Percentiles rank a stretch among this genome's conserved stretches.
These are phyloP conservation scores for Pseudomugil tenellus DNA, from an alignment of 2,797 vertebrate genomes.

Conservation along the genomic window DNA sequence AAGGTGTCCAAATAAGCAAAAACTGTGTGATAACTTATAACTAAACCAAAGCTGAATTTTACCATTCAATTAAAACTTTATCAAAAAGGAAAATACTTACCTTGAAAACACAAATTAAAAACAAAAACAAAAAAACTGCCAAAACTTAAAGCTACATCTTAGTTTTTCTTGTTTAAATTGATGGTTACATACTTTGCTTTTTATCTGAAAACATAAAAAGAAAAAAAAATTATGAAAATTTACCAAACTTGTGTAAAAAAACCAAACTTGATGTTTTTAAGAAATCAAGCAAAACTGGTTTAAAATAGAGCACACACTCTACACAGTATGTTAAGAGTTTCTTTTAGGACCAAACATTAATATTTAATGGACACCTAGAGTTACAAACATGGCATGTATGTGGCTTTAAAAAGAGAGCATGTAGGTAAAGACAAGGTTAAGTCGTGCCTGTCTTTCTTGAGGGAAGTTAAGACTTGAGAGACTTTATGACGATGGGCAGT, in stretches of 20 bases:
- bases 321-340: constrained; percentile 51
- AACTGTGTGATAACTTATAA: constrained; percentile 17
- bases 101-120: constrained; percentile 72
- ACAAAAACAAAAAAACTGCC: constrained; percentile 49
- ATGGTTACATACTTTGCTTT: constrained; percentile 29
- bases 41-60: constrained; percentile 30
- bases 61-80: constrained; percentile 48
- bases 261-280: constrained; percentile 31
- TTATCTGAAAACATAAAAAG: background rate
- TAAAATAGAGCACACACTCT: constrained; percentile 46
- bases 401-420: constrained; percentile 56
- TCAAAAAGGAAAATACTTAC: constrained; percentile 84
- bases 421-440: constrained; percentile 28
- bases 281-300: constrained; percentile 21
- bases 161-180: constrained; percentile 18
- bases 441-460: constrained; percentile 69
- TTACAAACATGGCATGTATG: constrained; percentile 59
- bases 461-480: constrained; percentile 67
- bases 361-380: constrained; percentile 58
- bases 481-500: constrained; percentile 66
- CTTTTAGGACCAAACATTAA: constrained; percentile 50
- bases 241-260: constrained; percentile 31
- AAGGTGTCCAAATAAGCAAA: constrained; percentile 20
- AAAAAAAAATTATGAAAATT: constrained; percentile 15
- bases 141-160: constrained; percentile 42